phyloP scores from a whole-genome alignment of 1,140 invertebrate genomes.

The Plectrocnemia conspersa region DNA sequence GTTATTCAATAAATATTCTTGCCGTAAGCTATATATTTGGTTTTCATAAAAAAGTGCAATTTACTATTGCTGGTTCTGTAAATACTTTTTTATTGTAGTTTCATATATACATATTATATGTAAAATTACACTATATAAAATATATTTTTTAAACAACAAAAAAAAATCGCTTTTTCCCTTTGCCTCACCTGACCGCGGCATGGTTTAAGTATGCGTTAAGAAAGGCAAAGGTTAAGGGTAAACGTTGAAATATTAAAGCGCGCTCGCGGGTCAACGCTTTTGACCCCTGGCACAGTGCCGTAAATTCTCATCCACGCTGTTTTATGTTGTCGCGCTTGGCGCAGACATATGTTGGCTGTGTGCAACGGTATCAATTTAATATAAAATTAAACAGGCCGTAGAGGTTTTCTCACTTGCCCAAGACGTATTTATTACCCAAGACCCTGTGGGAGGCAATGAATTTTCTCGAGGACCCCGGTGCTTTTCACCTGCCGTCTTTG shows the following conservation, averaged over 20 bases:
- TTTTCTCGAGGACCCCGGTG: neutral
- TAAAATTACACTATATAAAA: too few species aligned
- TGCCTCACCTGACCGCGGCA: too few species aligned
- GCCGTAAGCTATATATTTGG: too few species aligned
- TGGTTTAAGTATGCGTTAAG: too few species aligned
- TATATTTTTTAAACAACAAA: too few species aligned
- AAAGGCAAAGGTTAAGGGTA: too few species aligned
- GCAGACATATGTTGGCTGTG: slow-evolving; percentile 25
- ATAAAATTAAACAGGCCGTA: slow-evolving; percentile 29
- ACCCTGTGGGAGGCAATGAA: neutral
- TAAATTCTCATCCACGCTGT: slow-evolving; percentile 30
- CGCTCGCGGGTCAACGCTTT: neutral
- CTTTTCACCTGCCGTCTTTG: neutral
- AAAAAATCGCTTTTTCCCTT: too few species aligned
- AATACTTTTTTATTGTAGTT: too few species aligned
- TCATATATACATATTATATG: too few species aligned
- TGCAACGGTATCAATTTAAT: slow-evolving; percentile 26
- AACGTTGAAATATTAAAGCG: neutral
- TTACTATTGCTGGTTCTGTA: too few species aligned
- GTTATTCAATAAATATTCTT: too few species aligned
- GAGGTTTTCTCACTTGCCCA: slow-evolving; percentile 12
- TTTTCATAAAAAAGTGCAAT: too few species aligned
- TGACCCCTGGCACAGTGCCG: slow-evolving; percentile 3
- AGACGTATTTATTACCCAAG: slow-evolving; percentile 12
- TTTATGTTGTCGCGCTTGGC: slow-evolving; percentile 30